phyloP scores from a whole-genome alignment of 2,888 invertebrate genomes.

The Watsonalla cultraria region DNA sequence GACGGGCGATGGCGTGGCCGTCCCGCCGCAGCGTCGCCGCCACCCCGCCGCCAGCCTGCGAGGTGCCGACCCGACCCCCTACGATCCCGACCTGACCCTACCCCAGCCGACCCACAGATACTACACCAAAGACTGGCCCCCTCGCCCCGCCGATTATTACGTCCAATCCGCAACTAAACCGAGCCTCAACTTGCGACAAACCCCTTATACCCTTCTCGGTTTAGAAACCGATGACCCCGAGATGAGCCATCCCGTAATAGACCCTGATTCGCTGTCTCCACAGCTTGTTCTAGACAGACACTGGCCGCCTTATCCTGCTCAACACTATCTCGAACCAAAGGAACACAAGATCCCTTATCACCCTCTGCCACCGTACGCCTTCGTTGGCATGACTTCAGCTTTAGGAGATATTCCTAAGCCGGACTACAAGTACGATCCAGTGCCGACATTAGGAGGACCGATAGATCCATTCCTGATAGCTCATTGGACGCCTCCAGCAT shows the following conservation, averaged over 20 bases:
- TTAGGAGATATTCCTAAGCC: slow-evolving; percentile 59
- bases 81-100: slow-evolving; percentile 24
- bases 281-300: slow-evolving; percentile 58
- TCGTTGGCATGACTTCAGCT: slow-evolving; percentile 67
- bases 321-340: slow-evolving; percentile 61
- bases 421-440: slow-evolving; percentile 64
- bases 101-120: slow-evolving; percentile 68
- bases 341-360: slow-evolving; percentile 55
- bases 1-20: slow-evolving; percentile 80
- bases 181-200: slow-evolving; percentile 37
- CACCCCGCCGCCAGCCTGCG: slow-evolving; percentile 69
- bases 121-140: slow-evolving; percentile 60
- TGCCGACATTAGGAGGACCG: slow-evolving; percentile 58
- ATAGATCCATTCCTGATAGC: slow-evolving; percentile 62
- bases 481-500: slow-evolving; percentile 53
- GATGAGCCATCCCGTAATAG: slow-evolving; percentile 49
- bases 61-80: slow-evolving; percentile 67
- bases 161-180: slow-evolving; percentile 60
- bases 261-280: slow-evolving; percentile 60
- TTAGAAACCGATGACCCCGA: slow-evolving; percentile 60
- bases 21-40: slow-evolving; percentile 73
- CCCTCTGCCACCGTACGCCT: slow-evolving; percentile 62
- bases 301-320: slow-evolving; percentile 71
- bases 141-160: slow-evolving; percentile 64
- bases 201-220: slow-evolving; percentile 65